A percentile compares a stretch with the other conserved stretches of the same genome.
phyloP scores from a whole-genome alignment of 1,140 invertebrate species.

The Varroa destructor region DNA sequence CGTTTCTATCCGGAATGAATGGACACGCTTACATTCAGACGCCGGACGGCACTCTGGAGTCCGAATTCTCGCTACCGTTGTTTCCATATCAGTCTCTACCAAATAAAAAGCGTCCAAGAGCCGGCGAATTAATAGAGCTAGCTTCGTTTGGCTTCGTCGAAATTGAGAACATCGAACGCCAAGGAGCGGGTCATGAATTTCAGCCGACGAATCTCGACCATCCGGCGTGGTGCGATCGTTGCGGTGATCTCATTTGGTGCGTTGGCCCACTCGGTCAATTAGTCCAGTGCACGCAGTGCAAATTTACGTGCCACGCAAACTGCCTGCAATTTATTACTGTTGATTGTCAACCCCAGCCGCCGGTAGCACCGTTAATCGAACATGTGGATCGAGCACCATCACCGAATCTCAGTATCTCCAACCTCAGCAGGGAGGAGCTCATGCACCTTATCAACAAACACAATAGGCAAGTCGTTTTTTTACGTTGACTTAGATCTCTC shows the following conservation, averaged over 20 bases:
- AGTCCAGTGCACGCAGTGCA: slow-evolving; percentile 4
- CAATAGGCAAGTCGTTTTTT: not conserved
- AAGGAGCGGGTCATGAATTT: slow-evolving; percentile 36
- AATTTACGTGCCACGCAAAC: slow-evolving; percentile 11
- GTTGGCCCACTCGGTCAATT: slow-evolving; percentile 31
- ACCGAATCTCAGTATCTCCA: slow-evolving; percentile 3
- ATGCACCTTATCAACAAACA: slow-evolving; percentile 27
- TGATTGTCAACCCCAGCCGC: slow-evolving; percentile 23
- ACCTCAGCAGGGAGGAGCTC: slow-evolving; percentile 26
- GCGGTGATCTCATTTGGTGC: slow-evolving; percentile 46
- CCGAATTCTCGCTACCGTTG: slow-evolving; percentile 1
- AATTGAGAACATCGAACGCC: slow-evolving; percentile 35
- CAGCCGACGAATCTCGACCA: slow-evolving; percentile 37
- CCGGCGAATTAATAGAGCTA: slow-evolving; percentile 37
- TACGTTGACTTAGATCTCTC: too few species aligned
- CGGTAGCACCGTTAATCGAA: not conserved
- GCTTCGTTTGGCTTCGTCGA: slow-evolving; percentile 37
- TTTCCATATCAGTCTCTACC: slow-evolving; percentile 21
- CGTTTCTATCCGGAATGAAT: too few species aligned
- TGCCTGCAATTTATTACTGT: slow-evolving; percentile 23
- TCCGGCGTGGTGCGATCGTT: slow-evolving; percentile 46
- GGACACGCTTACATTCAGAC: not conserved
- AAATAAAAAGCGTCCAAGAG: slow-evolving; percentile 30
- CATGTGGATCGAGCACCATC: slow-evolving; percentile 3
- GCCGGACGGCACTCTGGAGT: slow-evolving; percentile 17